These are phyloP conservation scores for Micropterix aruncella DNA, from an alignment of 2,888 invertebrate genomes.

Conservation along the genomic window DNA sequence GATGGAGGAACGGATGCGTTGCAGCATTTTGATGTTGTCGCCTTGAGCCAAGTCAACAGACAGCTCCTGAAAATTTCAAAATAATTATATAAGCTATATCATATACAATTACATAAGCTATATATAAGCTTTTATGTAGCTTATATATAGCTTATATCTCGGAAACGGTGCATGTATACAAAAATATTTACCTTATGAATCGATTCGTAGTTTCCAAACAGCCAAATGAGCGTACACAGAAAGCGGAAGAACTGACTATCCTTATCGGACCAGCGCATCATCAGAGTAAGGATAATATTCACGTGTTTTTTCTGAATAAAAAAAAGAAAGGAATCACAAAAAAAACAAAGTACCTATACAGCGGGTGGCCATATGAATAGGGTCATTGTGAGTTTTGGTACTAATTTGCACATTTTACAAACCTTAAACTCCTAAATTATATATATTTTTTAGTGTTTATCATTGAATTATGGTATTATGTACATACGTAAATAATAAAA, in stretches of 20 bases:
- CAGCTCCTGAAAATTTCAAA: constrained; percentile 22
- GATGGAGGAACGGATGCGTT: constrained; percentile 24
- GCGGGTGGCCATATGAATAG: too few species aligned
- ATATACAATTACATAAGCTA: constrained; percentile 1
- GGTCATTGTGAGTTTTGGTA: too few species aligned
- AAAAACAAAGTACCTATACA: constrained; percentile 2
- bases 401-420: neutral
- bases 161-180: too few species aligned
- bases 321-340: constrained; percentile 27
- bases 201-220: constrained; percentile 40
- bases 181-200: constrained; percentile 24
- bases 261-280: constrained; percentile 53
- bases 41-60: constrained; percentile 22
- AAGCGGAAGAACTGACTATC: constrained; percentile 48
- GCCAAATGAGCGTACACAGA: constrained; percentile 51
- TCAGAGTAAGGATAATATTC: constrained; percentile 43
- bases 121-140: too few species aligned
- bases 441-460: too few species aligned
- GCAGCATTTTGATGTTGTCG: constrained; percentile 27
- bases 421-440: neutral
- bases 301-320: too few species aligned
- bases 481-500: too few species aligned
- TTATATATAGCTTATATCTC: too few species aligned
- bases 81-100: constrained; percentile 5
- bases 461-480: too few species aligned